phyloP scores from a whole-genome alignment of 2,888 invertebrate genomes.

The Orchesella flavescens region DNA sequence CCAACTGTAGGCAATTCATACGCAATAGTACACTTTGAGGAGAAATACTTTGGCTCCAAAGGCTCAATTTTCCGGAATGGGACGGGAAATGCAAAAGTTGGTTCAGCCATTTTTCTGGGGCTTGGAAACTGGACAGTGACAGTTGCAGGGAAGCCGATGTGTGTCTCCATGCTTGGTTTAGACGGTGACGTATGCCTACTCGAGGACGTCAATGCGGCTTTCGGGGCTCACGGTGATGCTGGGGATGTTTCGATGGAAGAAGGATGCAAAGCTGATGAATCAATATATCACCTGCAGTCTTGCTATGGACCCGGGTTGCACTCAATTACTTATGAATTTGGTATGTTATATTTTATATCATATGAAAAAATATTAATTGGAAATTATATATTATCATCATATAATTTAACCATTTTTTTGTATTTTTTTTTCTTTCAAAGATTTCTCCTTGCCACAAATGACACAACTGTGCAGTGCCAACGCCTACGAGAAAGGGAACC shows the following conservation, averaged over 20 bases:
- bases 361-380: too few relatives aligned
- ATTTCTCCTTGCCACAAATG: conserved; percentile 1
- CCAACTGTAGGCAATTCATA: not conserved
- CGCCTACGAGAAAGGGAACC: not conserved
- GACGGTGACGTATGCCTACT: conserved; percentile 28
- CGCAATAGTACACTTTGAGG: conserved; percentile 18
- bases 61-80: not conserved
- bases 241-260: not conserved
- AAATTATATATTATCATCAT: too few relatives aligned
- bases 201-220: conserved; percentile 17
- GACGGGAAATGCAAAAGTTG: not conserved
- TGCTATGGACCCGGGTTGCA: conserved; percentile 23
- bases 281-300: conserved; percentile 19
- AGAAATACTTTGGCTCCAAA: conserved; percentile 25
- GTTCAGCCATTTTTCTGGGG: conserved; percentile 19
- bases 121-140: conserved; percentile 30
- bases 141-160: conserved; percentile 8
- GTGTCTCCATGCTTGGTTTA: not conserved
- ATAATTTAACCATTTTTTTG: not conserved
- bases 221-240: not conserved
- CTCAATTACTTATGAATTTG: conserved; percentile 38
- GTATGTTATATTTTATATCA: too few relatives aligned
- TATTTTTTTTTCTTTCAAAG: not conserved
- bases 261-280: not conserved
- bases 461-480: conserved; percentile 6